A percentile compares a stretch with the other conserved stretches of the same genome.
These are phyloP conservation scores for Zophobas morio DNA, from an alignment of 1,140 invertebrate genomes.

Conservation along the genomic window DNA sequence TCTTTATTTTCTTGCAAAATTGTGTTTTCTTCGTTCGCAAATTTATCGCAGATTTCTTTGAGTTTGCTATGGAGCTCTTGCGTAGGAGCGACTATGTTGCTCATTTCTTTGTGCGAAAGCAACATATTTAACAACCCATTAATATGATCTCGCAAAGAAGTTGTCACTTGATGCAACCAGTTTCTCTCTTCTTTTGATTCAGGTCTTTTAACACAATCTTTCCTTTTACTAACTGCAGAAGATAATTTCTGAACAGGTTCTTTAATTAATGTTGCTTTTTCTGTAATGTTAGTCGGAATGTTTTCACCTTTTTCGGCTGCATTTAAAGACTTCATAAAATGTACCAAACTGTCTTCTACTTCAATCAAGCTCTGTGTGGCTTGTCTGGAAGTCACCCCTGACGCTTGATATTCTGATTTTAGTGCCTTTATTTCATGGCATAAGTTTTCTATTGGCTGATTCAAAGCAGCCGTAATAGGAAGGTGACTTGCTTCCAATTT, in stretches of 20 bases:
- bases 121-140: too few relatives aligned
- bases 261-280: conserved; percentile 28
- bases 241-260: conserved; percentile 45
- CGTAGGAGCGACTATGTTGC: neutral
- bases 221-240: conserved; percentile 20
- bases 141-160: too few relatives aligned
- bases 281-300: conserved; percentile 17
- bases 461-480: neutral
- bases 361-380: conserved; percentile 11
- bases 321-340: conserved; percentile 25
- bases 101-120: too few relatives aligned
- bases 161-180: neutral
- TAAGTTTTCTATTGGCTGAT: conserved; percentile 10
- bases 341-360: neutral
- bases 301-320: conserved; percentile 22
- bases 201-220: conserved; percentile 33
- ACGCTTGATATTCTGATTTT: neutral
- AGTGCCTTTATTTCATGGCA: conserved; percentile 21
- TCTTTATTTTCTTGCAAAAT: conserved; percentile 20
- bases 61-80: neutral
- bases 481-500: conserved; percentile 10
- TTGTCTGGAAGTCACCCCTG: neutral
- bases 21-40: conserved; percentile 18
- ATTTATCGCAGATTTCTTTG: conserved; percentile 16
- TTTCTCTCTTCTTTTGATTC: conserved; percentile 21